phyloP scores from a whole-genome alignment of 1,140 invertebrate species.

The Teleopsis dalmanni region DNA sequence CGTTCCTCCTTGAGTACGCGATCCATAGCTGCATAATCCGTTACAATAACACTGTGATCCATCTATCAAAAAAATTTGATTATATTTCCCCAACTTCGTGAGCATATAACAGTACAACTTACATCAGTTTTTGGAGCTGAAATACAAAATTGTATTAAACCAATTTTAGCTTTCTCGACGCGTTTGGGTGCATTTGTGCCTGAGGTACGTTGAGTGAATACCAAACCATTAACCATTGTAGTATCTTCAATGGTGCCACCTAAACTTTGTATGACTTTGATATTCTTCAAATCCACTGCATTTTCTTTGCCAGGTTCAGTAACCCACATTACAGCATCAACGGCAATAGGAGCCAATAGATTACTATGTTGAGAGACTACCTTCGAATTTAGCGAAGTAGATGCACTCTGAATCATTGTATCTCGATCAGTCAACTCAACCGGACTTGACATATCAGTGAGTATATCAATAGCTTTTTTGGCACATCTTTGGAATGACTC shows the following conservation, averaged over 20 bases:
- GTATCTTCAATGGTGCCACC: conserved; percentile 98
- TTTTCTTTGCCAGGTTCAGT: conserved; percentile 53
- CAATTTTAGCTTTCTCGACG: conserved; percentile 98
- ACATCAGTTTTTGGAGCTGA: conserved; percentile 99
- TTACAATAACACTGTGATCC: conserved; percentile 97
- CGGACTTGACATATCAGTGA: conserved; percentile 77
- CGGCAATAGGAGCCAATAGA: conserved; percentile 90
- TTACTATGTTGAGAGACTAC: conserved; percentile 97
- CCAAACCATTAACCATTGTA: conserved; percentile 88
- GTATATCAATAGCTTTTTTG: conserved; percentile 74
- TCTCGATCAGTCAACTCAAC: conserved; percentile 83
- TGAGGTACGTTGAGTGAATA: conserved; percentile 84
- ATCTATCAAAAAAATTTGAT: conserved; percentile 61
- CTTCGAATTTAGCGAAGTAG: conserved; percentile 97
- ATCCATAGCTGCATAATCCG: conserved; percentile 99
- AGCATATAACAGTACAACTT: conserved; percentile 45
- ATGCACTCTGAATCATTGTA: conserved; percentile 86
- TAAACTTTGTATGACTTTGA: conserved; percentile 92
- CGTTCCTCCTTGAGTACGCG: conserved; percentile 96
- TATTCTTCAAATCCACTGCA: conserved; percentile 69
- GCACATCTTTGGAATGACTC: conserved; percentile 93
- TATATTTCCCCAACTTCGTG: too few relatives aligned
- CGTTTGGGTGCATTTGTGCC: conserved; percentile 87
- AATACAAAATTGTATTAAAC: conserved; percentile 98
- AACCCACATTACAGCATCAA: conserved; percentile 91